phyloP scores from a whole-genome alignment of 2,113 vertebrate species.

The Platysteira castanea region DNA sequence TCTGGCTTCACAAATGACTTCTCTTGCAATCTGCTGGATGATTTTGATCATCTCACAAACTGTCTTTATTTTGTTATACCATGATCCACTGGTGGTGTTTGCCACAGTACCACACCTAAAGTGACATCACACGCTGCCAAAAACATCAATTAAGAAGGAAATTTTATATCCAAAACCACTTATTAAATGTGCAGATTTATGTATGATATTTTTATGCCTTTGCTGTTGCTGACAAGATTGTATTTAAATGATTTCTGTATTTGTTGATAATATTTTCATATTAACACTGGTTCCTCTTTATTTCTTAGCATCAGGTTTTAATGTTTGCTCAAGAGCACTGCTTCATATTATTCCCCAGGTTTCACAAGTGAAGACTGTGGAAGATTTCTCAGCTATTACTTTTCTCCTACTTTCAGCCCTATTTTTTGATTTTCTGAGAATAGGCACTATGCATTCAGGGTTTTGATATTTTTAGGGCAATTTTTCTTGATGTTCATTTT shows the following conservation, averaged over 20 bases:
- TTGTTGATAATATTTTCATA: neutral
- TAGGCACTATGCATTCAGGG: neutral
- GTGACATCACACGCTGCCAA: neutral
- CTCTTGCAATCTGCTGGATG: neutral
- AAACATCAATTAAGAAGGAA: neutral
- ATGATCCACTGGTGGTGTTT: neutral
- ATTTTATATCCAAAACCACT: neutral
- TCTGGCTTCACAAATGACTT: neutral
- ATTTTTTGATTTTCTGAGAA: neutral
- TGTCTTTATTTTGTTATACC: neutral
- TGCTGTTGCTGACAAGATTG: neutral
- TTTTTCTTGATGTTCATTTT: neutral
- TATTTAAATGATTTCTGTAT: neutral
- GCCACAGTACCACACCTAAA: neutral
- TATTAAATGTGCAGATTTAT: neutral
- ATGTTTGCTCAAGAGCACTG: neutral
- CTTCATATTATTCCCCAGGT: neutral
- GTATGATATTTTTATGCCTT: neutral
- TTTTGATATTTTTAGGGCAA: neutral
- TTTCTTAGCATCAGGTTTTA: neutral
- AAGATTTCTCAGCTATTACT: neutral
- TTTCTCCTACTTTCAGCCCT: neutral
- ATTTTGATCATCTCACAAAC: neutral
- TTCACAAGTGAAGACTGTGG: neutral
- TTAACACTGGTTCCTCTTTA: neutral